Conservation (phyloP, 2,888 invertebrate genomes). For the Sceliomorpha sp. region DNA sequence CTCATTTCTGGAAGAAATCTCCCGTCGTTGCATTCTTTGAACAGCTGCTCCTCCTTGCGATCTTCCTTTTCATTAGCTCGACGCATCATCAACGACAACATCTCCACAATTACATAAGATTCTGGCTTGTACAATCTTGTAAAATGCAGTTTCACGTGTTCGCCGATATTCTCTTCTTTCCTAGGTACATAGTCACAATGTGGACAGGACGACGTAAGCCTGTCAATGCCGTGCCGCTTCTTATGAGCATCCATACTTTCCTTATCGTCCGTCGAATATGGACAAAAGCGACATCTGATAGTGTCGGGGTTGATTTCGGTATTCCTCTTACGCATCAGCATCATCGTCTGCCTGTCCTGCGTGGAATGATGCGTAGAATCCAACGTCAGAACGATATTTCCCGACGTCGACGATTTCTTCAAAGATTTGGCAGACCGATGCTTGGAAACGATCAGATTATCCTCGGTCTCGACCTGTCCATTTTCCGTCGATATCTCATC, state of each 20-base stretch:
- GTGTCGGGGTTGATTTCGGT: conserved; percentile 55
- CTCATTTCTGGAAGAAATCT: conserved; percentile 67
- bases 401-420: conserved; percentile 41
- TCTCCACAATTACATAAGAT: conserved; percentile 72
- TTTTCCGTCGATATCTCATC: conserved; percentile 71
- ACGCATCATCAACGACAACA: conserved; percentile 67
- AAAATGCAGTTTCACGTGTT: conserved; percentile 73
- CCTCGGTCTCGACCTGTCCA: conserved; percentile 28
- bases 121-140: conserved; percentile 74
- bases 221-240: conserved; percentile 74
- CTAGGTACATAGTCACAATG: conserved; percentile 75
- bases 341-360: conserved; percentile 71
- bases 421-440: conserved; percentile 64
- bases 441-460: background rate
- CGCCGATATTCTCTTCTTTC: conserved; percentile 72
- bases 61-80: conserved; percentile 58
- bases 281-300: conserved; percentile 69
- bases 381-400: background rate
- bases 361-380: conserved; percentile 63
- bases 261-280: conserved; percentile 69
- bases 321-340: conserved; percentile 67
- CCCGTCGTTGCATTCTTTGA: conserved; percentile 69
- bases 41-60: conserved; percentile 62
- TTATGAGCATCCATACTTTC: conserved; percentile 71
- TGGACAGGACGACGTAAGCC: conserved; percentile 73